Evolutionary conservation across 2,797 vertebrate species (phyloP).

Genomic region (Peromyscus nudipes): DNA sequence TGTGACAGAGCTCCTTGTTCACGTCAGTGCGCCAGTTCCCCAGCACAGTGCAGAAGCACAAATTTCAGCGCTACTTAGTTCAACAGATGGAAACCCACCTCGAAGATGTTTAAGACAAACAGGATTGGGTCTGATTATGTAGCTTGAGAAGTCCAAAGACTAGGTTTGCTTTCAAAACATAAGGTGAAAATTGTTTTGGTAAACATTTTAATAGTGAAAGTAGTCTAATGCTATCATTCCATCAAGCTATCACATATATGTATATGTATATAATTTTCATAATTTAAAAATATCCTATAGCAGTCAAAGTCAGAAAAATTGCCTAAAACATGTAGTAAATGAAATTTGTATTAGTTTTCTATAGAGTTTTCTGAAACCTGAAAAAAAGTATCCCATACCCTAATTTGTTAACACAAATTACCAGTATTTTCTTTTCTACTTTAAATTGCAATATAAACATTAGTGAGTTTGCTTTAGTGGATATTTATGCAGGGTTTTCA

Average conservation of each 20-base stretch:
- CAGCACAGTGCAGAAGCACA: neutral
- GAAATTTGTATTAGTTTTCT: slow-evolving; percentile 12
- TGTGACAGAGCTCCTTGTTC: neutral
- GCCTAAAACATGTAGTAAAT: slow-evolving; percentile 43
- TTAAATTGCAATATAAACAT: neutral
- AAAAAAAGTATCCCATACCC: neutral
- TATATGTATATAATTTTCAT: neutral
- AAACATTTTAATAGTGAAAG: neutral
- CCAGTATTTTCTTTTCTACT: neutral
- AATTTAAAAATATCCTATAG: slow-evolving; percentile 5
- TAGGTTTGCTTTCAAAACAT: neutral
- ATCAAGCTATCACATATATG: slow-evolving; percentile 5
- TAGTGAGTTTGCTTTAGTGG: neutral
- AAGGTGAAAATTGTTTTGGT: neutral
- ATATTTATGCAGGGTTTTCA: slow-evolving; percentile 47
- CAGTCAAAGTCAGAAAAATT: neutral
- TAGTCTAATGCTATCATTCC: slow-evolving; percentile 5
- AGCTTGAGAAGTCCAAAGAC: neutral
- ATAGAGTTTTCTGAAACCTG: slow-evolving; percentile 32
- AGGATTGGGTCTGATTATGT: neutral
- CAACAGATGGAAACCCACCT: neutral
- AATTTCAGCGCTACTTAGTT: slow-evolving; percentile 3
- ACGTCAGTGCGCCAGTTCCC: neutral
- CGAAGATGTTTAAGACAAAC: neutral
- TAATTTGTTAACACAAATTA: slow-evolving; percentile 42